Evolutionary conservation across 2,113 vertebrate genomes (phyloP), one percentile per base, ranked within the genome.

Genomic region (Casuarius casuarius): DNA sequence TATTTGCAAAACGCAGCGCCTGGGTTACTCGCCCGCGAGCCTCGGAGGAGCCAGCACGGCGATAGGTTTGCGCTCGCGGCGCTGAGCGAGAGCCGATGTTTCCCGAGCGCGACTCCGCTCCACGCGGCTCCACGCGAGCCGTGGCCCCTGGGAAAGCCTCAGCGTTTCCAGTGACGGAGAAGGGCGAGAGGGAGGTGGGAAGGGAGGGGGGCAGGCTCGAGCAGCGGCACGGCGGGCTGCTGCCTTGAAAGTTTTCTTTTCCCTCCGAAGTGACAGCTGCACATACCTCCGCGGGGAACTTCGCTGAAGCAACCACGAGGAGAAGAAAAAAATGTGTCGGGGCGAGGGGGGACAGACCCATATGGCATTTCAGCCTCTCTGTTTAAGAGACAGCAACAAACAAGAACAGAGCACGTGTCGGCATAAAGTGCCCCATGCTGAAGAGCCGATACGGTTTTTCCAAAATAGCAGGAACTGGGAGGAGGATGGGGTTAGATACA

Each of bases 221-320:
- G 48, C 38, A 51, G 44, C 48, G 67, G 56, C 38, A 35, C 0
- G 0, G 52, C 3, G 1, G 0, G 0, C 73, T 90, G 40, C 54
- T 85, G 84, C 63, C 59, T 40, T 9, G 54, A 40, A 66, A 40
- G 44, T 71, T 92, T 89, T 80, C 66, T 95, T 92, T 91, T 85
- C 56, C 38, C 63, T 66, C 89, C 0, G 0, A 46, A 70, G 58
- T 59, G 80, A 89, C 92, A 92, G 78, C 90, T 95, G 86, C 44
- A 20, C 31, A 87, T 81, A 68, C 49, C 73, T 83, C 59, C 5
- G 5, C 58, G 80, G 42, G 56, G 92, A 94, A 80, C 83, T 42
- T 21, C 14, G n/a, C 81, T 0, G 31, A 56, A 91, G 61, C 7
- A 38, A 72, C 71, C 46, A 8, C 59, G 70, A 79, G 58, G 62